phyloP scores from a whole-genome alignment of 2,888 invertebrate species.

The Tiliacea citrago region DNA sequence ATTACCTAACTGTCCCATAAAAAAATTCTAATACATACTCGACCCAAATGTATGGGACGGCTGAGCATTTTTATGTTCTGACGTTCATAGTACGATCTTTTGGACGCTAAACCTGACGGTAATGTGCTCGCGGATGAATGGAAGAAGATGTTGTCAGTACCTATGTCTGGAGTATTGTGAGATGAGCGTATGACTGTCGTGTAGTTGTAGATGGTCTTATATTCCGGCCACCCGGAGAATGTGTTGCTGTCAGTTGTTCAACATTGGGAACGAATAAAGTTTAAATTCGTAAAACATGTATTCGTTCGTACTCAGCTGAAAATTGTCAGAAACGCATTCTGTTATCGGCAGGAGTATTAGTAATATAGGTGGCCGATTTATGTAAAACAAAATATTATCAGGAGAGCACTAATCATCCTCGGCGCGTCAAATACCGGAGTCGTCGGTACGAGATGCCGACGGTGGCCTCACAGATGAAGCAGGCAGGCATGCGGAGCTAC shows the following conservation, averaged over 20 bases:
- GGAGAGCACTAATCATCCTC: slow-evolving; percentile 61
- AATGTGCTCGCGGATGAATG: neutral
- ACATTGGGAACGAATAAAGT: too few species aligned
- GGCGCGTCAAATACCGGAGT: slow-evolving; percentile 78
- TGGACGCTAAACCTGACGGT: neutral
- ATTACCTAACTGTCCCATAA: neutral
- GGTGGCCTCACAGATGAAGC: slow-evolving; percentile 92
- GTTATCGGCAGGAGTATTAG: too few species aligned
- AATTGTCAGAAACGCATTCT: too few species aligned
- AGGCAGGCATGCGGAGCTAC: slow-evolving; percentile 89
- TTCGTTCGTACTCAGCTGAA: too few species aligned
- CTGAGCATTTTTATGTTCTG: neutral
- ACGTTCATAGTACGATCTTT: neutral
- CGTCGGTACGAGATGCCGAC: slow-evolving; percentile 92
- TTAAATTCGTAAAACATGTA: too few species aligned
- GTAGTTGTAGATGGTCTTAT: neutral
- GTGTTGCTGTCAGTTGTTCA: too few species aligned
- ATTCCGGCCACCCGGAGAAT: too few species aligned
- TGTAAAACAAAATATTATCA: neutral
- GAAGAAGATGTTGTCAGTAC: neutral
- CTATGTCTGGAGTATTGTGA: neutral
- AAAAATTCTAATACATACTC: neutral
- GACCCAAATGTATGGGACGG: neutral
- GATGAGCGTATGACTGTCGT: neutral
- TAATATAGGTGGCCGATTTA: too few species aligned